Percentiles rank a stretch among this genome's conserved stretches.
Conservation (phyloP, 1,140 invertebrate genomes). For the Teleopsis dalmanni region DNA sequence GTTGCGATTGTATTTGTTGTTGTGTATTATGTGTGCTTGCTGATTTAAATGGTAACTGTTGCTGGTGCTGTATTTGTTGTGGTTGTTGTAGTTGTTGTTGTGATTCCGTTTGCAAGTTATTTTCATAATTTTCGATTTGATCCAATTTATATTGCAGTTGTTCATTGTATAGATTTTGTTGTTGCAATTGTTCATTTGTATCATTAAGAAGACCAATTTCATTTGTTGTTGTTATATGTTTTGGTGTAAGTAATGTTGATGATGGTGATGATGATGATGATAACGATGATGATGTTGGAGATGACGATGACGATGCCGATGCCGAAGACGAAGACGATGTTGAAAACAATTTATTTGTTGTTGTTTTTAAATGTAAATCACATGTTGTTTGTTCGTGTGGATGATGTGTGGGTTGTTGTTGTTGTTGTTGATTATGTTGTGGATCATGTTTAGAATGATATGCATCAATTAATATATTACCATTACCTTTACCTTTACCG, state of each 20-base stretch:
- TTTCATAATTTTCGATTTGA: slow-evolving; percentile 43
- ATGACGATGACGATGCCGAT: slow-evolving; percentile 31
- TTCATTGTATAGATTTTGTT: slow-evolving; percentile 40
- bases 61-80: slow-evolving; percentile 13
- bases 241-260: slow-evolving; percentile 20
- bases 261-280: slow-evolving; percentile 21
- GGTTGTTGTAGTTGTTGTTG: slow-evolving; percentile 18
- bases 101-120: slow-evolving; percentile 29
- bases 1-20: slow-evolving; percentile 10
- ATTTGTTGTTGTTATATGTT: slow-evolving; percentile 18
- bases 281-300: slow-evolving; percentile 23
- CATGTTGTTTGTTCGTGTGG: slow-evolving; percentile 17
- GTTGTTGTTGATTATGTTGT: slow-evolving; percentile 32
- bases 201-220: slow-evolving; percentile 26
- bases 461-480: slow-evolving; percentile 37
- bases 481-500: slow-evolving; percentile 8
- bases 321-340: too few relatives aligned
- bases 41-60: slow-evolving; percentile 6
- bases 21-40: slow-evolving; percentile 22
- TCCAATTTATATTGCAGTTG: slow-evolving; percentile 43
- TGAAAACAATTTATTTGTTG: too few relatives aligned
- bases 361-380: too few relatives aligned
- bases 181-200: slow-evolving; percentile 19
- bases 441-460: slow-evolving; percentile 39
- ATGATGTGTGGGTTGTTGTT: slow-evolving; percentile 19